Conservation (phyloP, 2,888 invertebrate species). For the Choreutis nemorana region DNA sequence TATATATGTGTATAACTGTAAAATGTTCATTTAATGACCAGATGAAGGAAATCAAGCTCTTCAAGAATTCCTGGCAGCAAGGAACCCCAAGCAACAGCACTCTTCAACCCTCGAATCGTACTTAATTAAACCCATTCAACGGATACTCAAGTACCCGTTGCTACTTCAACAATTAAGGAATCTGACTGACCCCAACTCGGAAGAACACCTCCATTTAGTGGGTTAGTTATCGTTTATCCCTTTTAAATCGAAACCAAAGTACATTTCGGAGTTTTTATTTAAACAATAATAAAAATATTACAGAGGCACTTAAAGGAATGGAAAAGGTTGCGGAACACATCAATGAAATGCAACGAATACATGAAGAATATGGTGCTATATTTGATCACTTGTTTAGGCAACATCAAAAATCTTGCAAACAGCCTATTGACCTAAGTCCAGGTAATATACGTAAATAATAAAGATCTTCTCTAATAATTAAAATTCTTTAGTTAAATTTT, state of each 20-base stretch:
- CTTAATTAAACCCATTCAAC: conserved; percentile 97
- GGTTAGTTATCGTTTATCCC: conserved; percentile 59
- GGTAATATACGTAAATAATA: conserved; percentile 30
- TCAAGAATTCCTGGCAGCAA: conserved; percentile 92
- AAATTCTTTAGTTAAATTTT: neutral
- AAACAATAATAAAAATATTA: neutral
- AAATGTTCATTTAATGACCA: conserved; percentile 24
- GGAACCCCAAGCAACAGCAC: conserved; percentile 97
- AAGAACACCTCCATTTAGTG: conserved; percentile 93
- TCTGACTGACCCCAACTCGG: conserved; percentile 90
- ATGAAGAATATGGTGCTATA: conserved; percentile 98
- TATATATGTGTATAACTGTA: conserved; percentile 15
- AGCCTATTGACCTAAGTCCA: conserved; percentile 94
- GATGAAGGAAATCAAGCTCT: conserved; percentile 96
- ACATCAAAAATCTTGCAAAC: conserved; percentile 94
- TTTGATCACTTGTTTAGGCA: conserved; percentile 97
- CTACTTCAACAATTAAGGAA: conserved; percentile 93
- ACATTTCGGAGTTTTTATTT: neutral
- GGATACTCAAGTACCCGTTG: conserved; percentile 96
- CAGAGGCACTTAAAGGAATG: conserved; percentile 97
- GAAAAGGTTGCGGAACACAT: conserved; percentile 99
- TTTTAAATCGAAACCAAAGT: neutral
- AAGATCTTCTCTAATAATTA: neutral
- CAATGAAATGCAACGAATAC: conserved; percentile 99
- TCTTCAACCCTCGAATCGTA: conserved; percentile 97